These are phyloP conservation scores for Syngnathus typhle DNA, from an alignment of 2,113 vertebrate genomes.

Conservation along the genomic window DNA sequence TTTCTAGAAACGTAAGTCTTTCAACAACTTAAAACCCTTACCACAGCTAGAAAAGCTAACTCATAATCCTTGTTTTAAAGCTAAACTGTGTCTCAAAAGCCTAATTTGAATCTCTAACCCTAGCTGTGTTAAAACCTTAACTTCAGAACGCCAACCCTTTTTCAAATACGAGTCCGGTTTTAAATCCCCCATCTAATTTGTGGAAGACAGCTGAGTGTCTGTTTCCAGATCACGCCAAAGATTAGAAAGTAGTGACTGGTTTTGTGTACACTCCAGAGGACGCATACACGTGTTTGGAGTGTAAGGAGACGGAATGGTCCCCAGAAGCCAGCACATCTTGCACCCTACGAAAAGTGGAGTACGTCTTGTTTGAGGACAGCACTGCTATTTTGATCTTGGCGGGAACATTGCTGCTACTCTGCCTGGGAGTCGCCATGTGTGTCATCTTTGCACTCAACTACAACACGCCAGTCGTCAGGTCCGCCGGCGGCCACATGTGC, in stretches of 20 bases:
- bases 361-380: constrained; percentile 62
- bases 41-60: no score
- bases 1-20: no score
- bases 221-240: background rate
- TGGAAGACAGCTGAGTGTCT: no score
- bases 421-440: constrained; percentile 45
- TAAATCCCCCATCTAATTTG: no score
- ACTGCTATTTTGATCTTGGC: constrained; percentile 62
- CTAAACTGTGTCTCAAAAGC: background rate
- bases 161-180: no score
- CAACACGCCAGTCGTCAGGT: constrained; percentile 78
- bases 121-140: background rate
- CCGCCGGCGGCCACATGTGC: constrained; percentile 77
- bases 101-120: background rate
- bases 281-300: constrained; percentile 66
- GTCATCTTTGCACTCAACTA: constrained; percentile 68
- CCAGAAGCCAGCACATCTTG: constrained; percentile 66
- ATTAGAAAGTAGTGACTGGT: background rate
- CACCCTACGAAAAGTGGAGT: constrained; percentile 58
- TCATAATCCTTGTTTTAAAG: no score
- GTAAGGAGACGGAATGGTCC: constrained; percentile 73
- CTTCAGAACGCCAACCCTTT: no score
- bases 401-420: constrained; percentile 37
- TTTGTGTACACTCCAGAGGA: constrained; percentile 47
- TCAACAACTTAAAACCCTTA: no score